Evolutionary conservation across 2,797 vertebrate genomes (phyloP), one percentile per base, ranked within the genome.

Genomic region (Aldrovandia affinis): DNA sequence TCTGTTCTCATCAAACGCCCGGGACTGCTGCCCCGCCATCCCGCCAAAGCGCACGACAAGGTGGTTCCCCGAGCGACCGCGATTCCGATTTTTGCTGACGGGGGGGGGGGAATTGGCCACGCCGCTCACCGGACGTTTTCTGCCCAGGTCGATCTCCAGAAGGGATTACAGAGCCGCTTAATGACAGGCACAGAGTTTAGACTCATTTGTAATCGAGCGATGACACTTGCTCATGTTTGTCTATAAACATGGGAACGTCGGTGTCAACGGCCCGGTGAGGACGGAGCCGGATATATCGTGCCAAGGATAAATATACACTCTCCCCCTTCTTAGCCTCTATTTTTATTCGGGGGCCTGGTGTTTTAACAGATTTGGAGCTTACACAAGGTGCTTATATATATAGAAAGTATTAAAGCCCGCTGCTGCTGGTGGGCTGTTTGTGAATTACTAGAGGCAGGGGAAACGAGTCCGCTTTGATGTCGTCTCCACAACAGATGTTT

Each of bases 341-440:
- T 79, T 83, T 52, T 85, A 65, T 52, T 80, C 61, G 25, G 33
- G n/a, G 81, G 30, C 52, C 61, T 80, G 83, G 86, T 91, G 88
- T 86, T 88, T 83, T 86, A 84, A 88, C 89, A 91, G 92, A 93
- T 93, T 93, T 91, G 86, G 88, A 90, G 89, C 90, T 92, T 92
- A 93, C 77, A 63, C 42, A 39, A 83, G 39, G 42, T 18, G 59
- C 25, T 70, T 92, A 92, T 92, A 44, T 22, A 93, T 92, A 91
- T 93, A 92, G 91, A 63, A 8, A 87, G 86, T 89, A 89, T 92
- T 91, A 90, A 87, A 90, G 89, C 81, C 90, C 82, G 81, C 81
- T 1, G 36, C 81, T 82, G 22, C 88, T 88, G 39, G 78, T 61
- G 88, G 86, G 85, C 86, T 89, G 89, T 91, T 92, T 90, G 42